phyloP scores from a whole-genome alignment of 2,888 invertebrate species.

The Argyresthia goedartella region DNA sequence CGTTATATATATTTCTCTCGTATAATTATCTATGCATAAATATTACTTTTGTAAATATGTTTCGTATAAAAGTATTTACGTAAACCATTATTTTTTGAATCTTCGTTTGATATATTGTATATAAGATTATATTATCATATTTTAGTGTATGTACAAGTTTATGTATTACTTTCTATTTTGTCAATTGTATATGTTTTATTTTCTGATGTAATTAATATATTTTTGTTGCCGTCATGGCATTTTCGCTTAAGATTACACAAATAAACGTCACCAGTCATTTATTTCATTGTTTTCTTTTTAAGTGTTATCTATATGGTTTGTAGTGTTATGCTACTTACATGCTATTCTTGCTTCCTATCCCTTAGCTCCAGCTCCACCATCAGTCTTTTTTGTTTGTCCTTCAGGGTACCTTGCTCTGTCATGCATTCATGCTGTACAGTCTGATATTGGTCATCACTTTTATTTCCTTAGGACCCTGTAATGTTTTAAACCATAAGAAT shows the following conservation, averaged over 20 bases:
- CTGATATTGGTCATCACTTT: too few species aligned
- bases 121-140: conserved; percentile 13
- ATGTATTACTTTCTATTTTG: conserved; percentile 11
- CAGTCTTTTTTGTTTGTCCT: too few species aligned
- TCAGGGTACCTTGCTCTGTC: too few species aligned
- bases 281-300: background rate
- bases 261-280: conserved; percentile 5
- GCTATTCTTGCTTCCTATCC: too few species aligned
- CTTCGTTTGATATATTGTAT: conserved; percentile 25
- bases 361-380: too few species aligned
- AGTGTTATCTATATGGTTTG: too few species aligned
- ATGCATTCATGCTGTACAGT: too few species aligned
- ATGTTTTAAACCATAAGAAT: too few species aligned
- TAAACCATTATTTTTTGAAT: conserved; percentile 53
- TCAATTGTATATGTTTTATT: background rate
- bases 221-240: conserved; percentile 2
- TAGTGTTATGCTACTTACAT: too few species aligned
- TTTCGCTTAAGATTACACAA: conserved; percentile 3
- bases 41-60: conserved; percentile 59
- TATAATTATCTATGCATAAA: conserved; percentile 9
- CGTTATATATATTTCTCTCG: conserved; percentile 16
- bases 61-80: conserved; percentile 50
- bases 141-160: conserved; percentile 6
- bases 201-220: background rate
- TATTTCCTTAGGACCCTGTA: too few species aligned